Percentiles rank a stretch among this genome's conserved stretches.
phyloP scores from a whole-genome alignment of 2,113 vertebrate species.

The Scophthalmus maximus region DNA sequence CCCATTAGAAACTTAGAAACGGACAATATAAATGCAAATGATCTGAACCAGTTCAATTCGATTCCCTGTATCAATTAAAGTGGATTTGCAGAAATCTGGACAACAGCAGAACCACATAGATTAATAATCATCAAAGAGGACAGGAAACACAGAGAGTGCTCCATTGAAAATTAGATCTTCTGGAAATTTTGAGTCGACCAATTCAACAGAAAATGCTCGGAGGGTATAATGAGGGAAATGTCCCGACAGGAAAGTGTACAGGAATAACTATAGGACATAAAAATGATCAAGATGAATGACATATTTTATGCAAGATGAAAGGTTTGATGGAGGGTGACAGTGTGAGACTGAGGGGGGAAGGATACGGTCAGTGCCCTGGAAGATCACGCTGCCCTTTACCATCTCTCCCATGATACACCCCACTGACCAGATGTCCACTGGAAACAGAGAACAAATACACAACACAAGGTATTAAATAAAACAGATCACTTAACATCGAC shows the following conservation, averaged over 20 bases:
- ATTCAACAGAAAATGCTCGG: not conserved
- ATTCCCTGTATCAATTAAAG: slow-evolving; percentile 14
- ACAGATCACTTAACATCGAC: slow-evolving; percentile 14
- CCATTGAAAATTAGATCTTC: not conserved
- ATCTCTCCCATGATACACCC: slow-evolving; percentile 99
- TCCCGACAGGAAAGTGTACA: not conserved
- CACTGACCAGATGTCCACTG: slow-evolving; percentile 99
- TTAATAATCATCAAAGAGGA: slow-evolving; percentile 6
- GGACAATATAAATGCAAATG: slow-evolving; percentile 44
- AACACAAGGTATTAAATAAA: slow-evolving; percentile 33
- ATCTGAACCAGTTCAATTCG: not conserved
- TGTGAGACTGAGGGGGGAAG: slow-evolving; percentile 78
- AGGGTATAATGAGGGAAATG: not conserved
- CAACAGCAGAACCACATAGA: slow-evolving; percentile 1
- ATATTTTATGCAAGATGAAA: not conserved
- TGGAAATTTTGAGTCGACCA: not conserved
- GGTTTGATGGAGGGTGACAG: slow-evolving; percentile 22
- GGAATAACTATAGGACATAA: not conserved
- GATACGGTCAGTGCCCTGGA: slow-evolving; percentile 99
- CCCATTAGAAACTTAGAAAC: slow-evolving; percentile 31
- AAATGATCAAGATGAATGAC: not conserved
- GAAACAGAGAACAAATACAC: slow-evolving; percentile 82
- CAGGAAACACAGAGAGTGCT: not conserved
- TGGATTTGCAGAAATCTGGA: slow-evolving; percentile 5
- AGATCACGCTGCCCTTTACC: slow-evolving; percentile 99